Evolutionary conservation across 1,140 invertebrate genomes (phyloP).

Genomic region (Portunus trituberculatus): DNA sequence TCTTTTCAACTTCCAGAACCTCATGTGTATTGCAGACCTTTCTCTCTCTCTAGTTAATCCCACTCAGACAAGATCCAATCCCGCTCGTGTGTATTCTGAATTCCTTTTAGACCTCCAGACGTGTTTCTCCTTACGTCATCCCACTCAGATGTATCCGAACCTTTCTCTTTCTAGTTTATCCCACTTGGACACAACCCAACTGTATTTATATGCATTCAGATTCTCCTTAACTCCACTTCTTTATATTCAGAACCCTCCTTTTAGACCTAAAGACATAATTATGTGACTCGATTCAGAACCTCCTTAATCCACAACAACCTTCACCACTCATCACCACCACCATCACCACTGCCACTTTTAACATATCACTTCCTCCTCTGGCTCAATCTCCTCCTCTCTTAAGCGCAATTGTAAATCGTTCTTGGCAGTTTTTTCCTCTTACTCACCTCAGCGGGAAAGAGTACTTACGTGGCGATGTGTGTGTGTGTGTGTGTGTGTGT

Average conservation of each 20-base stretch:
- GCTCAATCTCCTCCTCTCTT: not conserved
- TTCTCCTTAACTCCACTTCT: no score
- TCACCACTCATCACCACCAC: not conserved
- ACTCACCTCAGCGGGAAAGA: not conserved
- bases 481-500: slow-evolving; percentile 20
- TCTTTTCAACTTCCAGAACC: no score
- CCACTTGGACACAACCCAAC: not conserved
- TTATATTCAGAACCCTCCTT: not conserved
- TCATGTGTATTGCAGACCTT: not conserved
- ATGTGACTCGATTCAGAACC: not conserved
- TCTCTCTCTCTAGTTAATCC: not conserved
- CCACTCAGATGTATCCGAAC: not conserved
- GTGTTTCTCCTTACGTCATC: not conserved
- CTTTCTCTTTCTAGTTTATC: not conserved
- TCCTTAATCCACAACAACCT: not conserved
- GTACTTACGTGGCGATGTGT: not conserved
- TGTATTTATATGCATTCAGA: no score
- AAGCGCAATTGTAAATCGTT: not conserved
- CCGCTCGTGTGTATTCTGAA: not conserved
- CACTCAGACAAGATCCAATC: not conserved
- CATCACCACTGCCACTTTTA: not conserved
- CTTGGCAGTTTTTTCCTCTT: not conserved
- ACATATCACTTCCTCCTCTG: not conserved
- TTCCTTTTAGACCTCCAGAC: not conserved
- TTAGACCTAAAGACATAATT: not conserved